phyloP scores from a whole-genome alignment of 2,797 vertebrate genomes.

The Cottoperca gobio region DNA sequence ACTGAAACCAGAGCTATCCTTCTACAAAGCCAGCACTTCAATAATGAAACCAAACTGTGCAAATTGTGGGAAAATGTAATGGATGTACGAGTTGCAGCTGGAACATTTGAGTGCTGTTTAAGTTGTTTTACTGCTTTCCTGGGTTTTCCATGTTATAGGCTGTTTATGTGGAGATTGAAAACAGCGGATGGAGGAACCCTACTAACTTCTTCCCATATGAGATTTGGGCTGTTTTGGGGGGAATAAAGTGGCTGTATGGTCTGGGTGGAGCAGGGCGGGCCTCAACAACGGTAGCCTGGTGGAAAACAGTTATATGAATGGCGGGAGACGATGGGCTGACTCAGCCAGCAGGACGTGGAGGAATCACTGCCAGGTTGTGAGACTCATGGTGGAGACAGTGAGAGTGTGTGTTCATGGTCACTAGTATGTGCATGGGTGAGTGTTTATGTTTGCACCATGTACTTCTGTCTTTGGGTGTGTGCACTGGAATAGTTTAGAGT shows the following conservation, averaged over 20 bases:
- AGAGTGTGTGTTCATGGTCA: conserved; percentile 7
- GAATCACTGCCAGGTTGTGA: conserved; percentile 55
- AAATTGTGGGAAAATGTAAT: conserved; percentile 59
- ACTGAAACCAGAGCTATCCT: conserved; percentile 41
- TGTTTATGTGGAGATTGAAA: conserved; percentile 72
- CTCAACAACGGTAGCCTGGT: conserved; percentile 69
- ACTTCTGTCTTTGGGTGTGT: conserved; percentile 60
- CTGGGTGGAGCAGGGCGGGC: conserved; percentile 70
- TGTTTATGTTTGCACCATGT: conserved; percentile 63
- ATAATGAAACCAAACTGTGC: conserved; percentile 35
- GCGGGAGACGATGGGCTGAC: conserved; percentile 69
- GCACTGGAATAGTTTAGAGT: conserved; percentile 58
- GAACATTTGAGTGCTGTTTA: conserved; percentile 61
- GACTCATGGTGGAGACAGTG: conserved; percentile 32
- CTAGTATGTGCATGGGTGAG: conserved; percentile 34
- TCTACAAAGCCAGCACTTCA: conserved; percentile 30
- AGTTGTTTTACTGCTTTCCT: conserved; percentile 44
- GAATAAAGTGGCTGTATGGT: conserved; percentile 38
- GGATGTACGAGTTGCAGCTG: conserved; percentile 35
- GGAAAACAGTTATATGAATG: conserved; percentile 67
- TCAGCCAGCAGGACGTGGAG: conserved; percentile 57
- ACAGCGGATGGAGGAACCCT: background rate
- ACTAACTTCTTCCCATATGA: conserved; percentile 51
- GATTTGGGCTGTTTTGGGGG: conserved; percentile 24
- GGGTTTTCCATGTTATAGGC: conserved; percentile 52